Evolutionary conservation across 2,888 invertebrate species (phyloP).

Genomic region (Anagyrus pseudococci): DNA sequence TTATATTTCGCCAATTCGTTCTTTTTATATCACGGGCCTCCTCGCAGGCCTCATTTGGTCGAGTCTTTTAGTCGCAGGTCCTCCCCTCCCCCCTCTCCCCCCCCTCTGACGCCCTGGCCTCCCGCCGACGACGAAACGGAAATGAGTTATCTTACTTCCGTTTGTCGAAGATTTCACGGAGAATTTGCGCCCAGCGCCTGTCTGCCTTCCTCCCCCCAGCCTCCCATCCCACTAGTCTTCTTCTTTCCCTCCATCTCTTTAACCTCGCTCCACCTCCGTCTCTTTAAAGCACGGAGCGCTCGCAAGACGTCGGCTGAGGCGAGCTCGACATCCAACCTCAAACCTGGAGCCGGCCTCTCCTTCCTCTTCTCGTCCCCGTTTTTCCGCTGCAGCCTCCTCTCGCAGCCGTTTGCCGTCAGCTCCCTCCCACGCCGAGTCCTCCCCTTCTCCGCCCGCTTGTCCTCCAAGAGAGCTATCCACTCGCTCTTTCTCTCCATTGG

Average conservation of each 20-base stretch:
- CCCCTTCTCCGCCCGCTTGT: not conserved
- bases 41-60: too few relatives aligned
- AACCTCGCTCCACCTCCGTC: too few relatives aligned
- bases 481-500: too few relatives aligned
- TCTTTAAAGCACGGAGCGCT: not conserved
- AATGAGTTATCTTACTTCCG: conserved; percentile 54
- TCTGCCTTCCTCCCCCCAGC: not conserved
- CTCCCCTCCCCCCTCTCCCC: not conserved
- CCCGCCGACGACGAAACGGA: conserved; percentile 49
- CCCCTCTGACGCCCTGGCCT: too few relatives aligned
- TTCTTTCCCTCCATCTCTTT: conserved; percentile 7
- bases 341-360: conserved; percentile 6
- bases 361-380: conserved; percentile 13
- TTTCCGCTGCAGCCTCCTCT: not conserved
- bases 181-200: conserved; percentile 46
- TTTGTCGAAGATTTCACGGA: conserved; percentile 54
- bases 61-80: too few relatives aligned
- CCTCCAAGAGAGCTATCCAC: too few relatives aligned
- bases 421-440: not conserved
- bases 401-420: not conserved
- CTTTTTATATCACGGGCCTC: too few relatives aligned
- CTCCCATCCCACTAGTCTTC: not conserved
- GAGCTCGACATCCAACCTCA: conserved; percentile 20
- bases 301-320: not conserved
- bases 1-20: too few relatives aligned